phyloP scores from a whole-genome alignment of 2,797 vertebrate species.

The Melanotaenia maccullochi region DNA sequence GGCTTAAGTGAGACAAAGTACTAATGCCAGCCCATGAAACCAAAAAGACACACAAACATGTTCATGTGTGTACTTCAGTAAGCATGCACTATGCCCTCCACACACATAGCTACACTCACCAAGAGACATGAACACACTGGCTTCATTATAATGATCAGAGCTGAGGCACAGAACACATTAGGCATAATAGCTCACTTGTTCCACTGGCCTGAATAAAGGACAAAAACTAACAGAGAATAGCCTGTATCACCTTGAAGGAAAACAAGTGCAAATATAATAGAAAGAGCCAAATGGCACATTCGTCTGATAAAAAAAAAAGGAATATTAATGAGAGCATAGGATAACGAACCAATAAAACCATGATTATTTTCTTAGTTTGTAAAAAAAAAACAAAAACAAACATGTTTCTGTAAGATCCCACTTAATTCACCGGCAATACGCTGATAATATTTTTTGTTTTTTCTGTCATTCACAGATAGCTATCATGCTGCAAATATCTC shows the following conservation, averaged over 20 bases:
- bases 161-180: constrained; percentile 54
- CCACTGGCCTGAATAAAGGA: constrained; percentile 46
- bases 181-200: constrained; percentile 43
- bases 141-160: constrained; percentile 61
- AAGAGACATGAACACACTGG: constrained; percentile 41
- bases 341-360: constrained; percentile 10
- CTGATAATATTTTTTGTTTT: constrained; percentile 6
- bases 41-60: constrained; percentile 1
- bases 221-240: constrained; percentile 40
- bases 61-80: constrained; percentile 12
- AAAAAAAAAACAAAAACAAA: not conserved
- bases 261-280: constrained; percentile 19
- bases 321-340: not conserved
- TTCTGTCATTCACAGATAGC: not conserved
- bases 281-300: constrained; percentile 13
- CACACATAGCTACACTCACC: constrained; percentile 18
- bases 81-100: not conserved
- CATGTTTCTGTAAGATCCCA: constrained; percentile 2
- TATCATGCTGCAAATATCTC: not conserved
- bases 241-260: constrained; percentile 30
- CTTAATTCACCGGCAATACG: constrained; percentile 1
- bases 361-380: not conserved
- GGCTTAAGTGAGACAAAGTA: constrained; percentile 27
- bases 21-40: constrained; percentile 24
- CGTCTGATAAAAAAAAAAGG: constrained; percentile 15